These are phyloP conservation scores for Sander lucioperca DNA, from an alignment of 2,113 vertebrate species.

Conservation along the genomic window DNA sequence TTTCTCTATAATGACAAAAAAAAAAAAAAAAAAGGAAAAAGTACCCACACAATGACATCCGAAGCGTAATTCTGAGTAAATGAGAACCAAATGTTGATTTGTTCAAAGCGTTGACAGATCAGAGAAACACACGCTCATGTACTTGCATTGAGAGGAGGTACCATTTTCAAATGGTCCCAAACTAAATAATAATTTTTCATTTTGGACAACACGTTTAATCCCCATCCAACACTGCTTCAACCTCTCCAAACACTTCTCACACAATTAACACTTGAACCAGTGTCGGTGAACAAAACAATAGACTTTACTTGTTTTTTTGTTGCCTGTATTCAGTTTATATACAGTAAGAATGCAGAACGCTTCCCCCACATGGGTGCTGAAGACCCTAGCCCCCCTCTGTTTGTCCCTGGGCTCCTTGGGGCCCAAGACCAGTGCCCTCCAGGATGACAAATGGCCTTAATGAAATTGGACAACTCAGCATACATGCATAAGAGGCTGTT, in stretches of 20 bases:
- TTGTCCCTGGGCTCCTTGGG: constrained; percentile 75
- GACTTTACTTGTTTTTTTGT: constrained; percentile 21
- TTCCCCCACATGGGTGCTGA: constrained; percentile 32
- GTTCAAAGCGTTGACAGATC: constrained; percentile 63
- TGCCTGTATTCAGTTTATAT: constrained; percentile 7
- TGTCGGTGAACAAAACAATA: constrained; percentile 26
- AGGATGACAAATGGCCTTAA: constrained; percentile 97
- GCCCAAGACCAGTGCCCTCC: constrained; percentile 83
- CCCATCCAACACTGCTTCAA: constrained; percentile 17
- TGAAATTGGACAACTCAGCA: constrained; percentile 99
- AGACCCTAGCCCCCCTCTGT: constrained; percentile 54
- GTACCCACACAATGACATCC: constrained; percentile 79
- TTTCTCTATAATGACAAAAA: constrained; percentile 67
- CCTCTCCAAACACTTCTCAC: constrained; percentile 18
- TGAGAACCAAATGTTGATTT: constrained; percentile 74
- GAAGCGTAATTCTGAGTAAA: constrained; percentile 68
- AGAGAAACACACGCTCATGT: constrained; percentile 49
- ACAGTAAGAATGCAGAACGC: constrained; percentile 4
- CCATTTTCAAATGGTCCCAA: constrained; percentile 11
- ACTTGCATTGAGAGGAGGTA: constrained; percentile 1
- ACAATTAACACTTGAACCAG: constrained; percentile 3
- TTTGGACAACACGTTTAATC: constrained; percentile 24
- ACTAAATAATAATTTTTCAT: constrained; percentile 26
- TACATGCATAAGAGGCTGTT: constrained; percentile 98
- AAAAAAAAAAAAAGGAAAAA: constrained; percentile 58